Evolutionary conservation across 2,113 vertebrate species (phyloP), one percentile per base, ranked within the genome.

Genomic region (Falco punctatus): DNA sequence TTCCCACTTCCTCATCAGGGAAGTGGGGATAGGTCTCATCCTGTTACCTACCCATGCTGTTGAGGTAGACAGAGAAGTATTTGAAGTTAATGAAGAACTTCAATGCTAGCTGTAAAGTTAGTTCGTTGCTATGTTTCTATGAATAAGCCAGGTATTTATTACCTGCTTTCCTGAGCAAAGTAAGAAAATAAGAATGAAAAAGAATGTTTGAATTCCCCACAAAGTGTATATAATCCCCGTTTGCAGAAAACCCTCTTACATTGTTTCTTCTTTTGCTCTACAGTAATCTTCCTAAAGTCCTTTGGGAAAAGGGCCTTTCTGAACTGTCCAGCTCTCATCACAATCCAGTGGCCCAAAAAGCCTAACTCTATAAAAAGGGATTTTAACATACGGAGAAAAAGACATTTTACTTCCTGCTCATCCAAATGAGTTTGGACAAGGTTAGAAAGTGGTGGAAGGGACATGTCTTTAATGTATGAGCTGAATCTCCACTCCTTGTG

Each of bases 221-320:
- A 49, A 87, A 30, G 26, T 82, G 88, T 69, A 65, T 79, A 48
- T 75, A 90, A 75, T 88, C 21, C 32, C 6, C 6, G 23, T 46
- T 79, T 79, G 48, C 32, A 49, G 15, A 11, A 26, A 74, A 75
- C 24, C 27, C 24, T 90, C 32, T 82, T 67, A 59, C 3, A 5
- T 86, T 88, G 61, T 59, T 93, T 90, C 58, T 77, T 66, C 42
- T 83, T 82, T 77, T 86, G 66, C 51, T 92, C 74, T 88, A 24
- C 28, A 35, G 52, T 92, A 81, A 82, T 79, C 49, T 84, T 84
- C 69, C 55, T 91, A 71, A 86, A 78, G 71, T 70, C 32, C 28
- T 58, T 69, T 69, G 52, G n/a, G 54, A 79, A 85, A 65, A 49
- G 35, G 17, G 21, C 20, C 35, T 77, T 85, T 87, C 81, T 87